A percentile compares a stretch with the other conserved stretches of the same genome.
Conservation (phyloP, 2,888 invertebrate species). For the Bombyx huttoni region DNA sequence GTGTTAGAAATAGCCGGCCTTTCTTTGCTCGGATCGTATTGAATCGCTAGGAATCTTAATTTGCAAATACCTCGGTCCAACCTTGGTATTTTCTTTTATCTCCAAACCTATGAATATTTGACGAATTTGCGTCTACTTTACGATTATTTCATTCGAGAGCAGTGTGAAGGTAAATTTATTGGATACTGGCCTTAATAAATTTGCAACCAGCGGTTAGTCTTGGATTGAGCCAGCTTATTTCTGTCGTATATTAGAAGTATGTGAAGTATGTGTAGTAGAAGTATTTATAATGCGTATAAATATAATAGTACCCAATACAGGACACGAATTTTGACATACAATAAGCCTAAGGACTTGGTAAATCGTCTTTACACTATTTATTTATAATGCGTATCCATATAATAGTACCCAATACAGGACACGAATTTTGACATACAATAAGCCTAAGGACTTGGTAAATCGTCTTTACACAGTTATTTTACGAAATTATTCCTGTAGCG, state of each 20-base stretch:
- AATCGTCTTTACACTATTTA: background rate
- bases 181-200: background rate
- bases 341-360: too few species aligned
- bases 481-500: constrained; percentile 20
- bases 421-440: too few species aligned
- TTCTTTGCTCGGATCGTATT: constrained; percentile 13
- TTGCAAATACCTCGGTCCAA: constrained; percentile 14
- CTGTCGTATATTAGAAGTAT: too few species aligned
- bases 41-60: constrained; percentile 21
- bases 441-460: too few species aligned
- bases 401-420: too few species aligned
- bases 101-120: constrained; percentile 5
- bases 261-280: too few species aligned
- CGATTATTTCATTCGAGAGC: background rate
- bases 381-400: too few species aligned
- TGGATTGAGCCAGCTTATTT: too few species aligned
- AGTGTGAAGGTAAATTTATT: background rate
- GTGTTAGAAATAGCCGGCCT: constrained; percentile 14
- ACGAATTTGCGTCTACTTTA: background rate
- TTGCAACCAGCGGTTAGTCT: too few species aligned
- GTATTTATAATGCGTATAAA: too few species aligned
- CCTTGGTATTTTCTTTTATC: constrained; percentile 12
- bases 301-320: too few species aligned
- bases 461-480: background rate
- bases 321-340: too few species aligned